A percentile compares a stretch with the other conserved stretches of the same genome.
phyloP scores from a whole-genome alignment of 2,888 invertebrate genomes.

The Patella caerulea region DNA sequence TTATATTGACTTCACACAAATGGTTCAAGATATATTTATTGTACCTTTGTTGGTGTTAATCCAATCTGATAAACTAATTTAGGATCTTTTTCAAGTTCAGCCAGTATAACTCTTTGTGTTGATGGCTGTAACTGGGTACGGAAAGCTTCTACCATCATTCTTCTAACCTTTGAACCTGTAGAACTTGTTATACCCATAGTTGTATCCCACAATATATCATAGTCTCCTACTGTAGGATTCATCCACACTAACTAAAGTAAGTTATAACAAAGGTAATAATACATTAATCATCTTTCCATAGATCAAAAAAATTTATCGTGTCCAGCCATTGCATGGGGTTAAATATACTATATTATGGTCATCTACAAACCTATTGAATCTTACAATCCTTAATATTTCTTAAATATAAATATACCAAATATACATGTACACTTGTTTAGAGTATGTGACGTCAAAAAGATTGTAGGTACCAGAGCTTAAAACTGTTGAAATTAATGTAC shows the following conservation, averaged over 20 bases:
- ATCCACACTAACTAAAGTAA: slow-evolving; percentile 85
- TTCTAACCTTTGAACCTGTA: slow-evolving; percentile 72
- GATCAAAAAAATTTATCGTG: too few relatives aligned
- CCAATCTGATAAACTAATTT: slow-evolving; percentile 89
- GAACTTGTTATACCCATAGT: slow-evolving; percentile 74
- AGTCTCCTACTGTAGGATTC: slow-evolving; percentile 81
- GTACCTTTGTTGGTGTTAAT: slow-evolving; percentile 83
- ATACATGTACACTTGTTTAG: too few relatives aligned
- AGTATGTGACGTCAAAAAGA: too few relatives aligned
- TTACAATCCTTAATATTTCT: too few relatives aligned
- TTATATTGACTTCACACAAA: background rate
- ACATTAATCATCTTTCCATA: too few relatives aligned
- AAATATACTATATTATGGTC: too few relatives aligned
- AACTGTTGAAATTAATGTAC: too few relatives aligned
- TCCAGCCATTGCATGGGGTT: too few relatives aligned
- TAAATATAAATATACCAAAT: too few relatives aligned
- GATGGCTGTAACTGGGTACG: slow-evolving; percentile 87
- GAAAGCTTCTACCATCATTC: slow-evolving; percentile 80
- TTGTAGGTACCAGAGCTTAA: too few relatives aligned
- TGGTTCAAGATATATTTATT: background rate
- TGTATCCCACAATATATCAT: slow-evolving; percentile 85
- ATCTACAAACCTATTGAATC: too few relatives aligned
- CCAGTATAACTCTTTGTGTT: slow-evolving; percentile 88
- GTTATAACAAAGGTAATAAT: background rate
- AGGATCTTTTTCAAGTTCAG: slow-evolving; percentile 86